phyloP scores from a whole-genome alignment of 2,888 invertebrate species.

The Graphium colonna region DNA sequence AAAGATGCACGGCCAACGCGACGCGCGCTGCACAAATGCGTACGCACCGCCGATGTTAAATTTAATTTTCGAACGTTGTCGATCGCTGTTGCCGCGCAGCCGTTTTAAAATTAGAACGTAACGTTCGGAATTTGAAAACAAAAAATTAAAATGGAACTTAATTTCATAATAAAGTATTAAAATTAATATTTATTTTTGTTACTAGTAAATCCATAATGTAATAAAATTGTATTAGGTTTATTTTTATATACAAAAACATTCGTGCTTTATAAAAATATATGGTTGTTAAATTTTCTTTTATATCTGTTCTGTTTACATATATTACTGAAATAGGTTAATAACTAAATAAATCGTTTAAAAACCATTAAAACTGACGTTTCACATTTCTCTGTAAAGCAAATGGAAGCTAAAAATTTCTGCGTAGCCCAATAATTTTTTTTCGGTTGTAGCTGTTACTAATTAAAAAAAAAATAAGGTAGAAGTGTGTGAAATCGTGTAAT shows the following conservation, averaged over 20 bases:
- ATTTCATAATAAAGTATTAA: neutral
- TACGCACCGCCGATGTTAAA: constrained; percentile 6
- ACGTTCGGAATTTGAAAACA: constrained; percentile 38
- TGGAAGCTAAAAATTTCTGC: neutral
- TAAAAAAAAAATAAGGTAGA: neutral
- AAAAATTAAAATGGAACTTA: constrained; percentile 9
- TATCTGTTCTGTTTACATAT: too few relatives aligned
- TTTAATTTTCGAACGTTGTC: constrained; percentile 15
- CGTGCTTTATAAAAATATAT: too few relatives aligned
- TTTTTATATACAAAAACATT: neutral
- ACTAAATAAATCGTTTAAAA: neutral
- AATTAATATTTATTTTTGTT: too few relatives aligned
- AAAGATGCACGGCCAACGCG: constrained; percentile 17
- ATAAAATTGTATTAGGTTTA: too few relatives aligned
- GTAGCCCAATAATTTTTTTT: neutral
- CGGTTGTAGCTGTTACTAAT: neutral
- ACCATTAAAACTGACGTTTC: neutral
- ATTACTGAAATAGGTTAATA: too few relatives aligned
- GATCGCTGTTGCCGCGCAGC: constrained; percentile 3
- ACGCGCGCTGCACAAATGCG: constrained; percentile 5
- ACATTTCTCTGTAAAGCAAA: neutral
- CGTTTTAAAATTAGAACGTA: neutral
- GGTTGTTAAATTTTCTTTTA: too few relatives aligned
- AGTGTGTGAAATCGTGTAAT: too few relatives aligned
- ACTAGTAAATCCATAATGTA: too few relatives aligned